Percentiles rank a stretch among this genome's conserved stretches.
phyloP scores from a whole-genome alignment of 2,797 vertebrate genomes.

The Oreochromis grahami region DNA sequence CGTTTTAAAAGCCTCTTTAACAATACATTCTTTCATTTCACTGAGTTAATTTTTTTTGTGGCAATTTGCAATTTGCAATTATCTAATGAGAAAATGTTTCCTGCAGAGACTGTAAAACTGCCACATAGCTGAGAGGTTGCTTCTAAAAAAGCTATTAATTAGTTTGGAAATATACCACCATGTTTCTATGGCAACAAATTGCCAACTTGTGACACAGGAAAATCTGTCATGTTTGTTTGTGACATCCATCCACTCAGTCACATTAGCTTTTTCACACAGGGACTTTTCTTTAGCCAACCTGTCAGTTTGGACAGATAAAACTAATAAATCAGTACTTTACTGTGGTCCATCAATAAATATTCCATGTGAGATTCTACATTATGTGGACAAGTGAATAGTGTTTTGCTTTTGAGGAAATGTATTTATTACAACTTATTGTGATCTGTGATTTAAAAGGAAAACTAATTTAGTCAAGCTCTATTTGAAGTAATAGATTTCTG shows the following conservation, averaged over 20 bases:
- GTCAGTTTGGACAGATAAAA: not conserved
- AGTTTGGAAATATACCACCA: constrained; percentile 37
- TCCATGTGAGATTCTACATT: not conserved
- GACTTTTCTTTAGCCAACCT: not conserved
- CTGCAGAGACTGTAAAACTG: constrained; percentile 50
- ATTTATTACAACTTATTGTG: not conserved
- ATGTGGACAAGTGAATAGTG: not conserved
- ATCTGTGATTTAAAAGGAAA: not conserved
- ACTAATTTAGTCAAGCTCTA: not conserved
- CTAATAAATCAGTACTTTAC: not conserved
- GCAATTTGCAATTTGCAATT: constrained; percentile 65
- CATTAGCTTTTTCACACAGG: not conserved
- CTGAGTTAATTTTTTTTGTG: constrained; percentile 7
- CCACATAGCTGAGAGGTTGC: constrained; percentile 43
- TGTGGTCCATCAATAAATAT: not conserved
- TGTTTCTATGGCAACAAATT: constrained; percentile 63
- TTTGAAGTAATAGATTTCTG: not conserved
- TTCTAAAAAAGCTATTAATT: constrained; percentile 65
- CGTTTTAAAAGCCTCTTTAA: constrained; percentile 48
- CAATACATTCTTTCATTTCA: constrained; percentile 60
- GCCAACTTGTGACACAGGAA: constrained; percentile 65
- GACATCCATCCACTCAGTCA: constrained; percentile 33
- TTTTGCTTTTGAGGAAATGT: not conserved
- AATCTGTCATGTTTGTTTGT: constrained; percentile 47
- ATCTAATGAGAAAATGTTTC: constrained; percentile 69